Evolutionary conservation across 2,797 vertebrate species (phyloP).

Genomic region (Aplochiton taeniatus): DNA sequence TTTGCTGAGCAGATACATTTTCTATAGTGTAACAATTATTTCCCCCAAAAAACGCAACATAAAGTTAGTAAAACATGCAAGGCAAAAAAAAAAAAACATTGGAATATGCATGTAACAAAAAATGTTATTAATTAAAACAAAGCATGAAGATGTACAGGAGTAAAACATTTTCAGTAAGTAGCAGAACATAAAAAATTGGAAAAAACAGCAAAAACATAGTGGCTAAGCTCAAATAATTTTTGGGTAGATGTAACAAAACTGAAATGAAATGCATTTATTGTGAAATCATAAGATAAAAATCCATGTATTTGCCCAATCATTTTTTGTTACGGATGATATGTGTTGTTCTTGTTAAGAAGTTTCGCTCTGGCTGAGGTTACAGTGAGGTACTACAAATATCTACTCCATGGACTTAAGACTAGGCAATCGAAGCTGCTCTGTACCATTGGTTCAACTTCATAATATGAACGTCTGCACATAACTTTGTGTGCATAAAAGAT

Average conservation of each 20-base stretch:
- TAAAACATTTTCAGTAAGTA: conserved; percentile 57
- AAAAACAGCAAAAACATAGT: conserved; percentile 41
- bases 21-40: conserved; percentile 59
- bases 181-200: conserved; percentile 51
- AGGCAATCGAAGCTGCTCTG: conserved; percentile 23
- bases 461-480: conserved; percentile 27
- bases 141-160: conserved; percentile 64
- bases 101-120: conserved; percentile 70
- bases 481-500: conserved; percentile 25
- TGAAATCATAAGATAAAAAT: conserved; percentile 24
- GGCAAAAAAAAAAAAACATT: conserved; percentile 57
- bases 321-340: conserved; percentile 32
- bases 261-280: conserved; percentile 37
- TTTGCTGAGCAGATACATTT: conserved; percentile 35
- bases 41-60: conserved; percentile 45
- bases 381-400: conserved; percentile 27
- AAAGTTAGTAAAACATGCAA: conserved; percentile 77
- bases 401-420: conserved; percentile 36
- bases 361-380: conserved; percentile 48
- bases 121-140: conserved; percentile 55
- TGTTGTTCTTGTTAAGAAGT: conserved; percentile 36
- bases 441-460: conserved; percentile 19
- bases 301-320: conserved; percentile 57
- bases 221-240: conserved; percentile 46
- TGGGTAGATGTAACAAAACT: conserved; percentile 52